Evolutionary conservation across 2,797 vertebrate genomes (phyloP), one percentile per base, ranked within the genome.

Genomic region (Erpetoichthys calabaricus): DNA sequence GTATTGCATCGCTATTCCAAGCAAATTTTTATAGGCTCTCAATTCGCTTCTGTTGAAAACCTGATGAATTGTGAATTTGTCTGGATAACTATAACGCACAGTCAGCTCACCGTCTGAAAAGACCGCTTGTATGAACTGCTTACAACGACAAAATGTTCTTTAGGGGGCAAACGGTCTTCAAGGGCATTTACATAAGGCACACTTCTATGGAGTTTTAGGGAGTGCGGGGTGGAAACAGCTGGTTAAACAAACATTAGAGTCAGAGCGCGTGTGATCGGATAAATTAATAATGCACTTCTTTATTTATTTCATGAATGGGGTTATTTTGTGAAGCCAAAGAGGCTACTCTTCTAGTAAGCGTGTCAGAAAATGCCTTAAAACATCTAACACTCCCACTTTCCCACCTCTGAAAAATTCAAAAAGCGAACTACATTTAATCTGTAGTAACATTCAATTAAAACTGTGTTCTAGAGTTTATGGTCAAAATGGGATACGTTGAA

Each of bases 271-370:
- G 64, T 68, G 61, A 73, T 67, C 67, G 69, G 75, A 77, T 85
- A 82, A 83, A 86, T 87, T 87, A 85, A 88, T 86, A 88, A 88
- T 81, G 67, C 67, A 58, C 64, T 42, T 79, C 83, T 86, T 86
- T 88, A 78, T 88, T 81, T 82, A 64, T 71, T 52, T 42, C 59
- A 63, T 81, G 81, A 86, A 84, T 74, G 68, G 60, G 60, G 60
- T 65, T 68, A 64, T 72, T 79, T 69, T 83, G 82, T 80, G 62
- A 57, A 0, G 54, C 62, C 64, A 64, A 61, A 45, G 7, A 7
- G 46, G 64, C 64, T 57, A 75, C 25, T 25, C 2, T 25, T 25
- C 25, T 25, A 25, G 25, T 25, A 25, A 25, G 25, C 25, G 25
- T 25, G 25, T 25, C 25, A 25, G 25, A 25, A 25, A 25, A 25